These are phyloP conservation scores for Heteromormyrus szaboi DNA, from an alignment of 2,797 vertebrate genomes.

Conservation along the genomic window DNA sequence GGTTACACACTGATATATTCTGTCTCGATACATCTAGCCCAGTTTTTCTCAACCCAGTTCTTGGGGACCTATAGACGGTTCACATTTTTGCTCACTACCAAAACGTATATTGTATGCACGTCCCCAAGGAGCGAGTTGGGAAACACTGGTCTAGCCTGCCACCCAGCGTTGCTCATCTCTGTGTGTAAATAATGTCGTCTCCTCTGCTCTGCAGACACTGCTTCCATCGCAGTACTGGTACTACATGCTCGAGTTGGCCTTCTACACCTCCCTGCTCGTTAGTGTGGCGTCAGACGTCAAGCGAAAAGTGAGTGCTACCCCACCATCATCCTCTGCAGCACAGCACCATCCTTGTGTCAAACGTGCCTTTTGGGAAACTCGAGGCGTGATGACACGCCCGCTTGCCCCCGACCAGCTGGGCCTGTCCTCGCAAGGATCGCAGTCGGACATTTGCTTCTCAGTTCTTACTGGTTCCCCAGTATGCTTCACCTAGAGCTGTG, in stretches of 20 bases:
- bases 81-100: background rate
- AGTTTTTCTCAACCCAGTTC: background rate
- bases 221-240: slow-evolving; percentile 83
- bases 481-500: background rate
- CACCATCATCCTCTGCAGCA: background rate
- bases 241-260: slow-evolving; percentile 90
- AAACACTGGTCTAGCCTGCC: background rate
- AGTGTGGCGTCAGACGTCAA: slow-evolving; percentile 90
- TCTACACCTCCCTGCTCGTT: slow-evolving; percentile 87
- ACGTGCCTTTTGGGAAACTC: background rate
- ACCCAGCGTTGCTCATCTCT: background rate
- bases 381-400: background rate
- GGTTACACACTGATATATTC: background rate
- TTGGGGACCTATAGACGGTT: background rate
- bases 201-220: slow-evolving; percentile 59
- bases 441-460: background rate
- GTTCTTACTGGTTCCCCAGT: background rate
- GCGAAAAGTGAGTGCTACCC: slow-evolving; percentile 78
- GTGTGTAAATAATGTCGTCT: background rate
- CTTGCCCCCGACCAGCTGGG: background rate
- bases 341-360: background rate
- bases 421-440: background rate
- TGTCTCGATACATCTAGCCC: background rate
- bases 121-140: background rate
- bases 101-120: background rate